These are phyloP conservation scores for Trachymyrmex cornetzi DNA, from an alignment of 1,140 invertebrate genomes.

Conservation along the genomic window DNA sequence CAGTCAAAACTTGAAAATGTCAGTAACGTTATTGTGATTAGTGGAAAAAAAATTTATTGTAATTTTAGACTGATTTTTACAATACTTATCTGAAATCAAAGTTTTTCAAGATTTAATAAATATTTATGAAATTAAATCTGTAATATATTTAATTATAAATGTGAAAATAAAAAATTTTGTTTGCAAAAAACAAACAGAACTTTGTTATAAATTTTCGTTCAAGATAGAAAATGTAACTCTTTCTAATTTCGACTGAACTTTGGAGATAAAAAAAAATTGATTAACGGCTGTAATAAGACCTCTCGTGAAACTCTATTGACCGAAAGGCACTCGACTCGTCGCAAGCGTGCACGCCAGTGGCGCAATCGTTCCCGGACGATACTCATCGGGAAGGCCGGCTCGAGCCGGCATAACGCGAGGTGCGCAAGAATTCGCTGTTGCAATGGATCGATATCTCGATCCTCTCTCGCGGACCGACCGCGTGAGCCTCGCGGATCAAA, in stretches of 20 bases:
- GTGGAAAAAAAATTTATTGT: neutral
- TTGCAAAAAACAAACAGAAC: neutral
- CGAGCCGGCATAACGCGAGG: conserved; percentile 32
- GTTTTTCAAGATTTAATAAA: neutral
- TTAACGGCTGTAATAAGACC: conserved; percentile 21
- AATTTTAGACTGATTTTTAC: neutral
- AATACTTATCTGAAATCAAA: neutral
- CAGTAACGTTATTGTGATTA: neutral
- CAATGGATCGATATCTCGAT: conserved; percentile 77
- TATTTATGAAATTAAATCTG: neutral
- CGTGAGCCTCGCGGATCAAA: conserved; percentile 65
- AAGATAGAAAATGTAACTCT: too few species aligned
- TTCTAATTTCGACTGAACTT: neutral
- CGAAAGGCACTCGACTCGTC: neutral
- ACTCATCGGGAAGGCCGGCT: conserved; percentile 44
- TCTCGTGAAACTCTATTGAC: conserved; percentile 39
- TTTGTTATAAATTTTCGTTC: neutral
- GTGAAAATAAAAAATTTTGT: neutral
- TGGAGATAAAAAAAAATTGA: neutral
- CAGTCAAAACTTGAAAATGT: neutral
- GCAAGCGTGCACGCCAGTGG: conserved; percentile 7
- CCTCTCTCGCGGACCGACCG: conserved; percentile 51
- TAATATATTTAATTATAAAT: neutral
- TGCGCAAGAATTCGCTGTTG: conserved; percentile 66
- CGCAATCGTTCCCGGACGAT: conserved; percentile 53